A percentile compares a stretch with the other conserved stretches of the same genome.
Conservation (phyloP, 2,113 vertebrate species). For the Hippocampus zosterae region DNA sequence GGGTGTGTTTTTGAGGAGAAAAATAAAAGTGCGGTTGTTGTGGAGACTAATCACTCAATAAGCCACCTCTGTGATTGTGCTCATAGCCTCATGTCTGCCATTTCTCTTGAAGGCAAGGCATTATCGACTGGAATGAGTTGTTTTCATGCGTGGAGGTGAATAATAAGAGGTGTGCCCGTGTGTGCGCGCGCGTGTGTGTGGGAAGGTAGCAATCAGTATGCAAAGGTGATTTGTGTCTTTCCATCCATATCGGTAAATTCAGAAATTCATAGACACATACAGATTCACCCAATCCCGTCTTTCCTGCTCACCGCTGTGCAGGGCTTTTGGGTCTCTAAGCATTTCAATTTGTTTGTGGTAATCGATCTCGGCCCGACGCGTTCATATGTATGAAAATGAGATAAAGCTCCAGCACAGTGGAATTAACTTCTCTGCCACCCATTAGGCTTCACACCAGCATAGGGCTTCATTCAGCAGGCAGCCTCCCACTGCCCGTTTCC, state of each 20-base stretch:
- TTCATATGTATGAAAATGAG: slow-evolving; percentile 73
- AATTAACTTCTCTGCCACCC: slow-evolving; percentile 71
- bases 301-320: slow-evolving; percentile 40
- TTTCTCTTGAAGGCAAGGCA: slow-evolving; percentile 37
- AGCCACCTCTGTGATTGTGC: slow-evolving; percentile 41
- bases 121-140: slow-evolving; percentile 39
- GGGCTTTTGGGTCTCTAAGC: slow-evolving; percentile 47
- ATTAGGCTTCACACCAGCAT: slow-evolving; percentile 52
- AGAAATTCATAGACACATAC: slow-evolving; percentile 55
- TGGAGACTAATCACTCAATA: slow-evolving; percentile 42
- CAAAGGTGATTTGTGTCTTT: slow-evolving; percentile 58
- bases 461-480: slow-evolving; percentile 34
- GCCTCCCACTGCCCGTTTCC: slow-evolving; percentile 25
- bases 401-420: slow-evolving; percentile 54
- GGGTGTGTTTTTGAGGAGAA: slow-evolving; percentile 34
- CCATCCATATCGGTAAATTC: slow-evolving; percentile 59
- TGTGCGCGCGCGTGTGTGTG: slow-evolving; percentile 9
- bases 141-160: slow-evolving; percentile 59
- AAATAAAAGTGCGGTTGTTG: slow-evolving; percentile 25
- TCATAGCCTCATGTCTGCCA: slow-evolving; percentile 31
- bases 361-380: slow-evolving; percentile 60
- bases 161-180: slow-evolving; percentile 37
- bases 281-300: slow-evolving; percentile 20
- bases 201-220: slow-evolving; percentile 51
- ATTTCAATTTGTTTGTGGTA: slow-evolving; percentile 71